Evolutionary conservation across 2,888 invertebrate genomes (phyloP).

Genomic region (Andrena minutula): DNA sequence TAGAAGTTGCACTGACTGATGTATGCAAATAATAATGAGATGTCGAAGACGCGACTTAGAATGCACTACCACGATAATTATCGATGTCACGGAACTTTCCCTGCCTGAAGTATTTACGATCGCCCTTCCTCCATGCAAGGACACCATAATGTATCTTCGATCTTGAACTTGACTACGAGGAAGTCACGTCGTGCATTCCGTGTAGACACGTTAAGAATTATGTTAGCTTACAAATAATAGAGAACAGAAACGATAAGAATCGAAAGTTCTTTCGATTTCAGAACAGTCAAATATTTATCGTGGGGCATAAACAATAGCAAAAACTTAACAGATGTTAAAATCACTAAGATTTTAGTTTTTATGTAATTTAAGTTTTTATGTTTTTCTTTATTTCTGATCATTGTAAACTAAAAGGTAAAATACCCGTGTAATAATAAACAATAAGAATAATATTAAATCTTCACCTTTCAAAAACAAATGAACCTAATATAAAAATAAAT

Average conservation of each 20-base stretch:
- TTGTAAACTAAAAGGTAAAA: too few species aligned
- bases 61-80: not conserved
- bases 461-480: too few species aligned
- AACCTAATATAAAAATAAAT: not conserved
- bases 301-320: not conserved
- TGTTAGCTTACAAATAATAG: slow-evolving; percentile 44
- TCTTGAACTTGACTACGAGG: slow-evolving; percentile 52
- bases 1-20: too few species aligned
- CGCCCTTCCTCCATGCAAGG: slow-evolving; percentile 20
- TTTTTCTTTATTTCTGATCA: too few species aligned
- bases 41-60: not conserved
- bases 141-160: slow-evolving; percentile 57
- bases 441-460: too few species aligned
- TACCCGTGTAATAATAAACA: too few species aligned
- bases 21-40: not conserved
- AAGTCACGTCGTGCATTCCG: slow-evolving; percentile 50
- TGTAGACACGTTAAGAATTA: slow-evolving; percentile 48
- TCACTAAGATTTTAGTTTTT: not conserved
- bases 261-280: not conserved
- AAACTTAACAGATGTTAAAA: not conserved
- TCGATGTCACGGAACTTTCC: slow-evolving; percentile 8
- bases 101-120: slow-evolving; percentile 24
- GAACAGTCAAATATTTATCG: not conserved
- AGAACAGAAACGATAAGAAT: slow-evolving; percentile 9
- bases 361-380: too few species aligned